Evolutionary conservation across 2,113 vertebrate species (phyloP).

Genomic region (Promerops cafer): DNA sequence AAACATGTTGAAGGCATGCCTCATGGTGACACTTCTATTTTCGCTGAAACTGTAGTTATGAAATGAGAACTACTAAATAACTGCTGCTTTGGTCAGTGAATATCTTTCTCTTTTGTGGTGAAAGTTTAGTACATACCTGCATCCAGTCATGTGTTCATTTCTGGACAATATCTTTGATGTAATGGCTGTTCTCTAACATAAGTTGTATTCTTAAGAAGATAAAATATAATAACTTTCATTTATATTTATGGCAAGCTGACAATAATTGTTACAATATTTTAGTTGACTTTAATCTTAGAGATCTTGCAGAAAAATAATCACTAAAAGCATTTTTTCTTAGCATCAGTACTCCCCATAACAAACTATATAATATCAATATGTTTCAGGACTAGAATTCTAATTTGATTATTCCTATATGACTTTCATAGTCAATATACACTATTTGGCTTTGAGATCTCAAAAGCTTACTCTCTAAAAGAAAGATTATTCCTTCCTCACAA

Average conservation of each 20-base stretch:
- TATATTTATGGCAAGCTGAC: not conserved
- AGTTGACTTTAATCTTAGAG: not conserved
- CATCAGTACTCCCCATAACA: not conserved
- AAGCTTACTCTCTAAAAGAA: not conserved
- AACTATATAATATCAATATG: not conserved
- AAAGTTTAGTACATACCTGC: not conserved
- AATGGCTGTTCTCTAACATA: not conserved
- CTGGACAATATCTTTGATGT: not conserved
- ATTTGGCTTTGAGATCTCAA: not conserved
- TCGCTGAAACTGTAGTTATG: not conserved
- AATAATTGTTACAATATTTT: not conserved
- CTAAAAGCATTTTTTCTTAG: not conserved
- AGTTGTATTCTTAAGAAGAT: not conserved
- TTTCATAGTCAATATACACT: not conserved
- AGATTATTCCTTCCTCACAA: not conserved
- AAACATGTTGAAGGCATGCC: not conserved
- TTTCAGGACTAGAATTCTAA: not conserved
- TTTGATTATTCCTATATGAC: not conserved
- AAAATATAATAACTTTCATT: not conserved
- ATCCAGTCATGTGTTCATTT: not conserved
- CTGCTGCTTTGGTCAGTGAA: not conserved
- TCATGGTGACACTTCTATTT: not conserved
- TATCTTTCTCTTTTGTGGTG: not conserved
- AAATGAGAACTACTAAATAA: not conserved
- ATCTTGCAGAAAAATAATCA: not conserved